Conservation (phyloP, 2,888 invertebrate species). For the Euproctis similis region DNA sequence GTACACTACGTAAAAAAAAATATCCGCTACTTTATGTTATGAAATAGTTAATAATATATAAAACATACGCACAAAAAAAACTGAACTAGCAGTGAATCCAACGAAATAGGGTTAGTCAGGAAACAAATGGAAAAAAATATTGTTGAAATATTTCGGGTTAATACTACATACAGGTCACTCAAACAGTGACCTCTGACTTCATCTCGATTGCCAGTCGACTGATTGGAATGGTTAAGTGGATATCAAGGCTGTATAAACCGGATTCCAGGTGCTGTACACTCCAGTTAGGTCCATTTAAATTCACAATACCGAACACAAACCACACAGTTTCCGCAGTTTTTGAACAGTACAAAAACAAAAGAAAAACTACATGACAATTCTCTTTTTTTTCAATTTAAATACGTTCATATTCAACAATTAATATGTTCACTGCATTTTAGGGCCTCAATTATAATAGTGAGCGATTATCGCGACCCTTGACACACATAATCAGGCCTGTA, state of each 20-base stretch:
- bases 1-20: no score
- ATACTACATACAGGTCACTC: constrained; percentile 35
- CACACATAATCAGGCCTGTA: constrained; percentile 58
- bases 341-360: no score
- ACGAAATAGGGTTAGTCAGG: no score
- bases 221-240: constrained; percentile 71
- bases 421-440: constrained; percentile 45
- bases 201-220: constrained; percentile 58
- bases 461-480: constrained; percentile 70
- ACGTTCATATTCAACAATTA: no score
- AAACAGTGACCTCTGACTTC: constrained; percentile 38
- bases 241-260: constrained; percentile 69
- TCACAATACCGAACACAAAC: constrained; percentile 35
- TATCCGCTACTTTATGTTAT: no score
- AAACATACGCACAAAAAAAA: no score
- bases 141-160: no score
- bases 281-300: constrained; percentile 67
- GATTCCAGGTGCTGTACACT: constrained; percentile 67
- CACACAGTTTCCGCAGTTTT: constrained; percentile 60
- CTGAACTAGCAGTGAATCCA: no score
- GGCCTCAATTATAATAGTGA: constrained; percentile 58
- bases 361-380: no score
- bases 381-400: no score
- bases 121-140: no score
- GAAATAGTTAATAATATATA: no score